Evolutionary conservation across 2,113 vertebrate genomes (phyloP), one percentile per base, ranked within the genome.

Genomic region (Nannobrachium achirus): DNA sequence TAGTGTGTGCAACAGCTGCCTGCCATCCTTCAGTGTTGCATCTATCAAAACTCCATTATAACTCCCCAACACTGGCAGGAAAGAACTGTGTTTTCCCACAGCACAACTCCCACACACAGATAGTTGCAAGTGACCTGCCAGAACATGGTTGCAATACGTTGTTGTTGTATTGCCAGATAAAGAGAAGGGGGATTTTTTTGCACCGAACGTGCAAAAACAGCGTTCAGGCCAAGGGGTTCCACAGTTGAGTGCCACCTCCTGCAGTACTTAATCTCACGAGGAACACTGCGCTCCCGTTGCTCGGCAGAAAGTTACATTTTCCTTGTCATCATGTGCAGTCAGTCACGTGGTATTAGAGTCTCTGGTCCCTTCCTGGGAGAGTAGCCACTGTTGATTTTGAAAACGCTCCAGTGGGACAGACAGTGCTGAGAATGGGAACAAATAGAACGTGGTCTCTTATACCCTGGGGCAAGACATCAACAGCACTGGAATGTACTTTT

Each of bases 1-100:
- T 55, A 71, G 40, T 46, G 46, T 73, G 60, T 62, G 79, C 56
- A 87, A 75, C 90, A 89, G 90, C 89, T 89, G 88, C 76, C 57
- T 64, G 67, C 75, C 73, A 56, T 88, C 84, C 56, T 62, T 67
- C 68, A 83, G 67, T 41, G 57, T 59, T 79, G 69, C 56, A 72
- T 64, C 49, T n/a, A 71, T 39, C 45, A 1, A 38, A 63, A 42
- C 73, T 48, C 57, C 71, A 63, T 69, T 48, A n/a, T n/a, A 50
- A 42, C 39, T 50, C 75, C 80, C 56, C 61, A 70, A 65, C 73
- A 73, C 69, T 66, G 59, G 46, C 50, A 56, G 4, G 20, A 56
- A n/a, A 51, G 50, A 56, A 68, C 38, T n/a, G 56, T n/a, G 56
- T 58, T 76, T 83, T 89, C 90, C 76, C 87, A 89, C 87, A 33